phyloP scores from a whole-genome alignment of 2,797 vertebrate species.

The Pangasius krempfi region DNA sequence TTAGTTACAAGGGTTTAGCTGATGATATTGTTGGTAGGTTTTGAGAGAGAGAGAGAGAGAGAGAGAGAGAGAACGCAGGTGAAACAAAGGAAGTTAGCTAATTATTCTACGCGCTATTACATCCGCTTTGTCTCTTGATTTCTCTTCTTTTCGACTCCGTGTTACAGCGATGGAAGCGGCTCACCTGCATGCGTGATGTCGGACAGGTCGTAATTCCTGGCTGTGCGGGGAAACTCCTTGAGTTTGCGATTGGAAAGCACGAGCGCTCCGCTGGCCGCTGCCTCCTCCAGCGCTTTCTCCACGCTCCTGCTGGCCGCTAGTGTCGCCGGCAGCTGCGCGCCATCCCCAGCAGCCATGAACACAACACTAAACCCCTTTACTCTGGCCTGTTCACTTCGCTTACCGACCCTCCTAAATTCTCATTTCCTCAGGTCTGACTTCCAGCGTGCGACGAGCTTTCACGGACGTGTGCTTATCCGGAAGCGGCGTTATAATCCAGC shows the following conservation, averaged over 20 bases:
- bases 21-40: background rate
- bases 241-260: constrained; percentile 86
- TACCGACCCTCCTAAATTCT: constrained; percentile 56
- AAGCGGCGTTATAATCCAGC: constrained; percentile 48
- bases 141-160: background rate
- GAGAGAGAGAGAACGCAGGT: constrained; percentile 19
- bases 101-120: background rate
- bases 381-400: constrained; percentile 23
- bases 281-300: constrained; percentile 90
- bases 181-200: constrained; percentile 89
- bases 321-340: constrained; percentile 80
- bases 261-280: constrained; percentile 85
- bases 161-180: constrained; percentile 35
- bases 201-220: constrained; percentile 87
- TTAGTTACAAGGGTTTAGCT: background rate
- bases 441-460: constrained; percentile 3
- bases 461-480: constrained; percentile 33
- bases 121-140: constrained; percentile 6
- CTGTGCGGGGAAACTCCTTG: constrained; percentile 85
- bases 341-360: constrained; percentile 82
- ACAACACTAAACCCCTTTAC: constrained; percentile 59
- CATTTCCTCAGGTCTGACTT: background rate
- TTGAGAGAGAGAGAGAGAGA: background rate
- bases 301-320: constrained; percentile 84
- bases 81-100: constrained; percentile 58